Base-by-base conservation (phyloP, 2,113 vertebrate species). In the Elgaria multicarinata region DNA sequence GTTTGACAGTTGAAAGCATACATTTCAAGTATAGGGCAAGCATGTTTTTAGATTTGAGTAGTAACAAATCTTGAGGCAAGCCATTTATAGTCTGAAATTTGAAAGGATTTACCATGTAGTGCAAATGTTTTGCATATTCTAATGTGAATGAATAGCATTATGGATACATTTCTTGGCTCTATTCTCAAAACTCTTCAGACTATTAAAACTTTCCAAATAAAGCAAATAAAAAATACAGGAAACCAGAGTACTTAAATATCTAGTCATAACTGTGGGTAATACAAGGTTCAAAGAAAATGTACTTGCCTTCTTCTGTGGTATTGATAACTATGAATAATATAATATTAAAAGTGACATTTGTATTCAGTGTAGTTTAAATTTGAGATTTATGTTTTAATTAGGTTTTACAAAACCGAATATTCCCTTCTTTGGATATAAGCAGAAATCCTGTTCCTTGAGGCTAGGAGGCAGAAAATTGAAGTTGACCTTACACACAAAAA, bases 1-100 rank as follows among this genome's bases (percentile, higher is more conserved):
- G 20, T 58, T 44, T 89, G 53, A 93, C 87, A 42, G 83, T 81
- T 94, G 87, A 44, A 93, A 91, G 88, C 91, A 80, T 55, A 8
- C 28, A 79, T 55, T 74, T 69, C 3, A 91, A 88, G 72, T 85
- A 90, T 94, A 88, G 87, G 90, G 33, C 92, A 92, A 92, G 58
- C 6, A 64, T 80, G 36, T 83, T 89, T 93, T 67, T 86, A 87
- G 89, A 85, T 91, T 83, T 93, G 28, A 81, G 82, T 85, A 85
- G n/a, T 90, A 8, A 7, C 33, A 90, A 79, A 50, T 44, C 81
- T 88, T 87, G 10, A 90, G 94, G 82, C 86, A 91, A 91, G 88
- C 12, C 50, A 69, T 82, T 88, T 62, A 79, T 83, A 84, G 14
- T 64, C 33, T 80, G 18, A 93, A 94, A 87, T 90, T 80, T 28